Evolutionary conservation across 2,113 vertebrate species (phyloP).

Genomic region (Odontophorus gujanensis): DNA sequence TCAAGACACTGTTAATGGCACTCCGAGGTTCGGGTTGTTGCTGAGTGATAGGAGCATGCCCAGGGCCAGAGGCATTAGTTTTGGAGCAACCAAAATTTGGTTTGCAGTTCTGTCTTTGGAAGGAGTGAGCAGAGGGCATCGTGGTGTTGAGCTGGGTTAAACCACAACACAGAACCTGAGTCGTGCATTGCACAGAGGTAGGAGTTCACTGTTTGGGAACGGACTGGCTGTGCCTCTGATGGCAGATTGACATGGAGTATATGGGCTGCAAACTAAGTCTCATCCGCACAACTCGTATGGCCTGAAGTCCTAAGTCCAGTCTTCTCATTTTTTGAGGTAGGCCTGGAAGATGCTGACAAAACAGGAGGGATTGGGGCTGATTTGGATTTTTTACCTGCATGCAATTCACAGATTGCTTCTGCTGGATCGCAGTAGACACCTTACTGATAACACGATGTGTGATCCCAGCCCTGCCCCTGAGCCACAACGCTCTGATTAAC

Average conservation of each 20-base stretch:
- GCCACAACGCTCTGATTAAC: neutral
- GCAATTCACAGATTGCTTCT: neutral
- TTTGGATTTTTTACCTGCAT: neutral
- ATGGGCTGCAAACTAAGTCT: neutral
- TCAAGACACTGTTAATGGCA: too few relatives aligned
- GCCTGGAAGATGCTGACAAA: neutral
- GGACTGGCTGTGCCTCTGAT: neutral
- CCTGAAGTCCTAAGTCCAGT: neutral
- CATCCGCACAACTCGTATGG: neutral
- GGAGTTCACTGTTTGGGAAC: neutral
- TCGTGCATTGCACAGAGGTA: rapidly evolving
- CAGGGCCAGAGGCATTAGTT: too few relatives aligned
- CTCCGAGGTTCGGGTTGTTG: too few relatives aligned
- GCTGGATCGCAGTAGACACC: neutral
- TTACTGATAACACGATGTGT: neutral
- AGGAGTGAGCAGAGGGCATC: neutral
- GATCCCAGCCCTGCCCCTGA: neutral
- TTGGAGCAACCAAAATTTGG: too few relatives aligned
- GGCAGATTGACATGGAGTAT: neutral
- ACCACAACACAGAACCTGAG: too few relatives aligned
- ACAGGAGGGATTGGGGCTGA: neutral
- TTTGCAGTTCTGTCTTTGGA: too few relatives aligned
- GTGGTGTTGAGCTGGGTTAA: neutral
- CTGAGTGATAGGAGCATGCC: too few relatives aligned
- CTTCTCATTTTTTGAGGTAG: neutral